Conservation (phyloP, 2,888 invertebrate genomes). For the Drosophila seclusa region DNA sequence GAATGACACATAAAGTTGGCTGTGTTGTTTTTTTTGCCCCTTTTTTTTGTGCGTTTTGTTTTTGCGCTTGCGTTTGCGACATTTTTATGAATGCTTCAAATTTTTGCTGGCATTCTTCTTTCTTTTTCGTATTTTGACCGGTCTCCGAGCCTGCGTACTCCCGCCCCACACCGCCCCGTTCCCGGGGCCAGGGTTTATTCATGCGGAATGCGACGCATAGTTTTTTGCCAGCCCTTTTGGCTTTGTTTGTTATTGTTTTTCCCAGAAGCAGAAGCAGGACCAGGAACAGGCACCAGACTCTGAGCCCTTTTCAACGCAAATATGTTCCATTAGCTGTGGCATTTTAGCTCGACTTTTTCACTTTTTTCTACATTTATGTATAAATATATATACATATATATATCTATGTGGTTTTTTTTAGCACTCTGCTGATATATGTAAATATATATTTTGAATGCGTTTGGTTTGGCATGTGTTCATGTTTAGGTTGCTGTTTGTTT, state of each 20-base stretch:
- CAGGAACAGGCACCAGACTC: constrained; percentile 35
- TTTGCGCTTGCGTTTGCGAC: constrained; percentile 71
- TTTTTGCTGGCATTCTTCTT: constrained; percentile 62
- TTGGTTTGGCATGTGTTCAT: constrained; percentile 60
- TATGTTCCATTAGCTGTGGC: constrained; percentile 79
- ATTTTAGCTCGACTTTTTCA: constrained; percentile 67
- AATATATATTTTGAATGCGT: constrained; percentile 52
- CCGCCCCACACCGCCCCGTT: neutral
- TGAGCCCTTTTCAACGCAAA: constrained; percentile 76
- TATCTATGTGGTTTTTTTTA: neutral
- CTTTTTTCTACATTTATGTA: constrained; percentile 19
- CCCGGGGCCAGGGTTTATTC: constrained; percentile 59
- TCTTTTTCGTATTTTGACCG: constrained; percentile 30
- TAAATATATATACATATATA: neutral
- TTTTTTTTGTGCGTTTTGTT: constrained; percentile 58
- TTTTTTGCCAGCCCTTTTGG: constrained; percentile 67
- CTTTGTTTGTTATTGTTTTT: constrained; percentile 76
- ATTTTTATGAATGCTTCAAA: constrained; percentile 80
- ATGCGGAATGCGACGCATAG: constrained; percentile 79
- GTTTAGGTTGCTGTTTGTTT: constrained; percentile 73
- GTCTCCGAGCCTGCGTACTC: neutral
- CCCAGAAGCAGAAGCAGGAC: constrained; percentile 26
- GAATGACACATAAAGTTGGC: constrained; percentile 78
- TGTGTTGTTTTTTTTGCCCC: constrained; percentile 26
- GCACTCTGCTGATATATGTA: constrained; percentile 16